Base-by-base conservation (phyloP, 2,888 invertebrate species). In the Cephus runcator region DNA sequence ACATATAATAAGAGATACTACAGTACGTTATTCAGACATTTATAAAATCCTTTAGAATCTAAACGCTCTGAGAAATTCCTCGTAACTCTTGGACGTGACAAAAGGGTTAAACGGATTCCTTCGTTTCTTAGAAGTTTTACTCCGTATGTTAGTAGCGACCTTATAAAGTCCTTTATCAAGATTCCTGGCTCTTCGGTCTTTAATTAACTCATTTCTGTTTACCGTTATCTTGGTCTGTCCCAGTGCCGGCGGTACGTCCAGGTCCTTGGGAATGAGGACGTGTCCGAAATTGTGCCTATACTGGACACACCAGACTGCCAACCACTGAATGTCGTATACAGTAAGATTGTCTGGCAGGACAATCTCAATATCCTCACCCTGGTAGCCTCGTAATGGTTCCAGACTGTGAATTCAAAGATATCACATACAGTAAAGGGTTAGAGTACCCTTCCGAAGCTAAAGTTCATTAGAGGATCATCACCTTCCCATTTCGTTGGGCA, bases 191-290 rank as follows among this genome's bases (percentile, higher is more conserved):
- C 31, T 34, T 34, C 71, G 71, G 71, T 71, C 71, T 71, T 30
- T 71, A 73, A 75, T 74, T 34, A 74, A 74, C 36, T 74, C 73
- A 71, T 74, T 69, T 81, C 75, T 90, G 92, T 94, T 94, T 94
- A 97, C 97, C 92, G 97, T 96, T 82, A 97, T 96, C 92, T 97
- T 97, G 0, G 97, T 97, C 92, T 97, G 97, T 31, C 97, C 97
- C 81, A 98, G 91, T 1, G 97, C 97, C 0, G 98, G 97, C 0
- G 98, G 98, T 30, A 98, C 97, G 85, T 98, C 97, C 86, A 98
- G 92, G 86, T 97, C 96, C 89, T 96, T 96, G 0, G 98, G 98
- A 76, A 98, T 95, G 87, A 94, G 93, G 1, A 98, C 97, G 88
- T 98, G 97, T 0, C 98, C 98, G 90, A 98, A 98, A 92, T 98